A percentile compares a stretch with the other conserved stretches of the same genome.
These are phyloP conservation scores for Chrysomela aeneicollis DNA, from an alignment of 2,888 invertebrate genomes.

Conservation along the genomic window DNA sequence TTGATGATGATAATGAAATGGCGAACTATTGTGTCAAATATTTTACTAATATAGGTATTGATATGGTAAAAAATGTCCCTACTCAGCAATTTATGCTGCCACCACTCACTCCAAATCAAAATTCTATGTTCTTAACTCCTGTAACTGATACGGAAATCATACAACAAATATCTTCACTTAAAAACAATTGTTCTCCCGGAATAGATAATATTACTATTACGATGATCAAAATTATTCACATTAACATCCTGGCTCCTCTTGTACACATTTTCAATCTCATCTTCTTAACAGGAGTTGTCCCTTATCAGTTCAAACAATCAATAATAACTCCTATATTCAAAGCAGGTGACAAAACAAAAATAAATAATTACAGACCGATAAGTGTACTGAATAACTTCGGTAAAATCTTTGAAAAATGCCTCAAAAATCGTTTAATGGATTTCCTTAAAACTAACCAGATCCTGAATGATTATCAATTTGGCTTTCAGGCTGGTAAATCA, in stretches of 20 bases:
- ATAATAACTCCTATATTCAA: background rate
- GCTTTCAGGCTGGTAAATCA: slow-evolving; percentile 6
- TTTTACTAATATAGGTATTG: background rate
- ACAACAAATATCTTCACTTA: slow-evolving; percentile 16
- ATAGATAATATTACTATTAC: slow-evolving; percentile 1
- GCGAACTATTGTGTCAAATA: background rate
- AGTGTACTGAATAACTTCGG: background rate
- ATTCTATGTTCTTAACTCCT: slow-evolving; percentile 3
- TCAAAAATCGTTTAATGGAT: background rate
- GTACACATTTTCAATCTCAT: background rate
- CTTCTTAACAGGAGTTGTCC: background rate
- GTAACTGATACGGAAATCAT: slow-evolving; percentile 11
- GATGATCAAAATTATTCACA: background rate
- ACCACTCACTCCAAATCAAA: background rate
- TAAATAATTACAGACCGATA: slow-evolving; percentile 1
- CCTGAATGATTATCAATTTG: background rate
- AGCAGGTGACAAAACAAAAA: background rate
- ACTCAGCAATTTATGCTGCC: background rate
- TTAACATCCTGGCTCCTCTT: background rate
- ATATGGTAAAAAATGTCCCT: background rate
- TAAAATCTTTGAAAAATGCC: background rate
- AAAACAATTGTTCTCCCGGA: slow-evolving; percentile 3
- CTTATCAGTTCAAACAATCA: slow-evolving; percentile 1
- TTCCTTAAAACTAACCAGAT: background rate
- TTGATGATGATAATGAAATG: background rate